Base-by-base conservation (phyloP, 2,888 invertebrate species). In the Eupithecia insigniata region DNA sequence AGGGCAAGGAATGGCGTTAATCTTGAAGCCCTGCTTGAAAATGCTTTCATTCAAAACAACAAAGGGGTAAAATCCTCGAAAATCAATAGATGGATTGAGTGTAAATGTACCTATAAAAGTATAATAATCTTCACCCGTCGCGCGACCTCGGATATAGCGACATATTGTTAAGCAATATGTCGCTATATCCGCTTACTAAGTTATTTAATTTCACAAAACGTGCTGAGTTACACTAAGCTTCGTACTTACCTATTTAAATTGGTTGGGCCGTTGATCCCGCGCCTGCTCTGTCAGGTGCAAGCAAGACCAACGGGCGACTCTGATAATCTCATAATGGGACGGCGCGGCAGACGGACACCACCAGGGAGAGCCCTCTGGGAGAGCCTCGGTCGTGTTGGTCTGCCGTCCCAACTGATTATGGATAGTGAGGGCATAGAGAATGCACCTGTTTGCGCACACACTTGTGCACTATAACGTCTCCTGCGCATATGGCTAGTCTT, bases 111-210 rank as follows among this genome's bases (percentile, higher is more conserved):
- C 26, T 58, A 28, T 58, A 28, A 28, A 58, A 58, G 0, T 6
- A 16, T 10, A 58, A 62, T n/a, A 12, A n/a, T 36, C 68, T 69
- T 61, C 61, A 69, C 62, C 68, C 43, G 28, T 22, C 58, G 36
- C 14, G 16, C 43, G 61, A 68, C 61, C 67, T 62, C 60, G 14
- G 16, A 7, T 4, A 10, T 34, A 18, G 60, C 28, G 60, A 60
- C 28, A 62, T 62, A 32, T 34, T 62, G 61, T n/a, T n/a, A n/a
- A n/a, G n/a, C n/a, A n/a, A n/a, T n/a, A n/a, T n/a, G n/a, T n/a
- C n/a, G n/a, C n/a, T n/a, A n/a, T n/a, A n/a, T n/a, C 30, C 3
- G 22, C 61, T 34, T 22, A 34, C 32, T 30, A 62, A 62, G n/a
- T 62, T 62, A 30, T 30, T n/a, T 60, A 30, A 30, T 8, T 60